Percentiles rank a stretch among this genome's conserved stretches.
phyloP scores from a whole-genome alignment of 2,797 vertebrate species.

The Sphaeramia orbicularis region DNA sequence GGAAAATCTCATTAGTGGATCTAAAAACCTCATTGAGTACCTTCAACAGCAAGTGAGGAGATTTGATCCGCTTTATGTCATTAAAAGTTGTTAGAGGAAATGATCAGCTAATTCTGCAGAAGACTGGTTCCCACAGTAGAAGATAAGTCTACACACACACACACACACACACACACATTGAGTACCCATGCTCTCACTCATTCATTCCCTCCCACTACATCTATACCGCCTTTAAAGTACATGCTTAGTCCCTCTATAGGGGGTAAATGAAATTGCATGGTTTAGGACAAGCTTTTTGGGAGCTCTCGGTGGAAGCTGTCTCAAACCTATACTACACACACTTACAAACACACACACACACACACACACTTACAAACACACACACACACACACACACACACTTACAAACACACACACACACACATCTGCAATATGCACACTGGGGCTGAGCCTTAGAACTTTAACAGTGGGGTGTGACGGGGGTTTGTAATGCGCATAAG shows the following conservation, averaged over 20 bases:
- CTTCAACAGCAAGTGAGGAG: too few species aligned
- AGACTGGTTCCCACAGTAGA: constrained; percentile 65
- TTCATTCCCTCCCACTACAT: constrained; percentile 36
- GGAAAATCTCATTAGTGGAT: too few species aligned
- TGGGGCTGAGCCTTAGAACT: constrained; percentile 53
- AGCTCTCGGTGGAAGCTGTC: constrained; percentile 44
- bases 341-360: constrained; percentile 1
- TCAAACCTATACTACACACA: constrained; percentile 48
- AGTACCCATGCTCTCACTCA: constrained; percentile 35
- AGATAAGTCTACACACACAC: background rate
- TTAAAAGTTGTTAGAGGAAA: constrained; percentile 42
- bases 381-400: constrained; percentile 32
- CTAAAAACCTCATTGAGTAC: too few species aligned
- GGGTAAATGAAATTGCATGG: constrained; percentile 78
- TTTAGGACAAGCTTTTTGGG: constrained; percentile 62
- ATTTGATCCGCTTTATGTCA: background rate
- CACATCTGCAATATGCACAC: constrained; percentile 39
- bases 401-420: constrained; percentile 30
- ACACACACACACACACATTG: constrained; percentile 32
- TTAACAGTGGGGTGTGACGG: constrained; percentile 77
- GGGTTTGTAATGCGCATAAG: constrained; percentile 79
- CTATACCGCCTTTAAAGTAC: constrained; percentile 51
- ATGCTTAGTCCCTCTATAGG: constrained; percentile 64
- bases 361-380: too few species aligned
- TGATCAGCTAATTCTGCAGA: constrained; percentile 49